Percentiles rank a stretch among this genome's conserved stretches.
Evolutionary conservation across 2,797 vertebrate species (phyloP).

Genomic region (Peromyscus melanophrys): DNA sequence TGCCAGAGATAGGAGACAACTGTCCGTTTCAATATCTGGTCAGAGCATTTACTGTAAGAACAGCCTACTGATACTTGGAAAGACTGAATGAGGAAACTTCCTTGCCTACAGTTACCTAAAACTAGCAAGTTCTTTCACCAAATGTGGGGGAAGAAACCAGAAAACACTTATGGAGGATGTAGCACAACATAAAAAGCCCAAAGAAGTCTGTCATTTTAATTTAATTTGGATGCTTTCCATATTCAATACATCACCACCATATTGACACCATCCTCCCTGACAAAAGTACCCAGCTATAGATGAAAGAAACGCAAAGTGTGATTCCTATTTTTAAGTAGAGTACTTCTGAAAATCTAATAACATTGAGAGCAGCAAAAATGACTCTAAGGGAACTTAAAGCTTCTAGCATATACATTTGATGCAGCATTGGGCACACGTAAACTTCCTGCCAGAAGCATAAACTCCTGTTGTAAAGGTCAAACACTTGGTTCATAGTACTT

Average conservation of each 20-base stretch:
- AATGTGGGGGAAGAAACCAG: too few relatives aligned
- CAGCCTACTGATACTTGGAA: background rate
- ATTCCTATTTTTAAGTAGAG: background rate
- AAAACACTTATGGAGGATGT: background rate
- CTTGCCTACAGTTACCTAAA: background rate
- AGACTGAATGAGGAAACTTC: background rate
- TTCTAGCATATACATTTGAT: background rate
- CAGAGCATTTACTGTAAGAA: background rate
- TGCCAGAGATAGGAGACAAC: background rate
- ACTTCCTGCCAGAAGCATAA: background rate
- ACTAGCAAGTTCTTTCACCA: background rate
- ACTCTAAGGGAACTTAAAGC: background rate
- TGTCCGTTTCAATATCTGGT: background rate
- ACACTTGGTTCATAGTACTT: background rate
- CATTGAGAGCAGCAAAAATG: background rate
- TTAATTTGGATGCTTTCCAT: background rate
- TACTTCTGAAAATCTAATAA: background rate
- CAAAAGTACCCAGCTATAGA: background rate
- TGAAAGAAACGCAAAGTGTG: background rate
- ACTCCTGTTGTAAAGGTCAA: background rate
- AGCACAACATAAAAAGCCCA: background rate
- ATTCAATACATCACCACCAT: background rate
- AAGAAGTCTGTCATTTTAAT: background rate
- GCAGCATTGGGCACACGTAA: background rate
- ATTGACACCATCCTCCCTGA: background rate